Percentiles rank a stretch among this genome's conserved stretches.
Conservation (phyloP, 2,888 invertebrate genomes). For the Mimachlamys varia region DNA sequence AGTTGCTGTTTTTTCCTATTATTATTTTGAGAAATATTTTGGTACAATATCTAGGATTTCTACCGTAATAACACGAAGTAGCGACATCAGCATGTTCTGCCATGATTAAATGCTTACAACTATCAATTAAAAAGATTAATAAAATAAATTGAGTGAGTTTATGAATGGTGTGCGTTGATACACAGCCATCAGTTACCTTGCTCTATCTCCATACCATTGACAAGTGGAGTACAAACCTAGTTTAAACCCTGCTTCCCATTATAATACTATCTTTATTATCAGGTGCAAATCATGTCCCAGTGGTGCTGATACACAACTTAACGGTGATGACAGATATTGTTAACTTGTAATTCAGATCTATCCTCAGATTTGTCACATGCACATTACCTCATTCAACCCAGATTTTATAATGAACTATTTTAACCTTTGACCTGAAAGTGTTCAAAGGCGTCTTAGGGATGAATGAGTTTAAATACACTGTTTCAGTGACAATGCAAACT, state of each 20-base stretch:
- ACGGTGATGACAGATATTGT: neutral
- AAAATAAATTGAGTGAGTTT: constrained; percentile 21
- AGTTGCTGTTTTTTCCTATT: no score
- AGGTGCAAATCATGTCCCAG: neutral
- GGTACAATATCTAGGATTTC: neutral
- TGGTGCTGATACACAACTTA: neutral
- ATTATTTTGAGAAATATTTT: neutral
- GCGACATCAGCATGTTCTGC: constrained; percentile 11
- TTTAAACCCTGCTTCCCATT: neutral
- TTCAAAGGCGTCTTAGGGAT: no score
- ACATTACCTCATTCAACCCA: no score
- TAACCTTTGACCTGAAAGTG: no score
- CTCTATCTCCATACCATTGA: neutral
- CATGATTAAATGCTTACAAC: constrained; percentile 16
- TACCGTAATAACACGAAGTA: constrained; percentile 1
- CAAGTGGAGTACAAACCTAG: neutral
- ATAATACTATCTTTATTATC: neutral
- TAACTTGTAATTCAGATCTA: neutral
- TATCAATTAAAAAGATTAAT: constrained; percentile 31
- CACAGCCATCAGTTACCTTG: neutral
- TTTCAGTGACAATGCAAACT: neutral
- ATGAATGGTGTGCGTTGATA: neutral
- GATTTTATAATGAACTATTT: no score
- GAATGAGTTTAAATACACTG: no score
- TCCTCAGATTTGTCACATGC: neutral